Base-by-base conservation (phyloP, 2,888 invertebrate genomes). In the Dryococelus australis region DNA sequence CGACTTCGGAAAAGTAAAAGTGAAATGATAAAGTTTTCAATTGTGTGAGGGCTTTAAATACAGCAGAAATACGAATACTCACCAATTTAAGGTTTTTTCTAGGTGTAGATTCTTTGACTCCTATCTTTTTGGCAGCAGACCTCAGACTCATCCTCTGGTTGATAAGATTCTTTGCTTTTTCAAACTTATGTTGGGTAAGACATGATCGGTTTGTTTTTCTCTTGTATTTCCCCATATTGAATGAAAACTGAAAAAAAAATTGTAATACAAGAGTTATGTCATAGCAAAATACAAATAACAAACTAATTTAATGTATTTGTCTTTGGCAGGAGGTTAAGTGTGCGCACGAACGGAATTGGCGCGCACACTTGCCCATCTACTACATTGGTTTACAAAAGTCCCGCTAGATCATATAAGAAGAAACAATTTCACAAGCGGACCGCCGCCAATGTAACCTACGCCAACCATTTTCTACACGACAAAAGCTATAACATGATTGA, bases 81-180 rank as follows among this genome's bases (percentile, higher is more conserved):
- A 81, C 81, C 27, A 35, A 27, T 81, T 27, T 10, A 27, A 10
- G 26, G 8, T 20, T 81, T 81, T 27, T 10, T 35, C 20, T 8
- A 26, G 26, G 81, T 10, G 81, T 81, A 35, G 81, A 27, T 81
- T 81, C 13, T 35, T 81, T 81, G 81, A 81, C 81, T 81, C n/a
- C n/a, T n/a, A n/a, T n/a, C n/a, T n/a, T n/a, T n/a, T n/a, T n/a
- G n/a, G n/a, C n/a, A n/a, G n/a, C n/a, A n/a, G n/a, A n/a, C 27
- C 81, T 27, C 35, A 35, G 27, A 35, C 12, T 81, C 27, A 16
- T 20, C 27, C 81, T 6, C 4, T 81, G 13, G 4, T 27, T 26
- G 26, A 81, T 13, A 27, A 81, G 9, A 12, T 27, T 35, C 6
- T 81, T 81, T 20, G 35, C 81, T 81, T 81, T 10, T 35, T 81